phyloP scores from a whole-genome alignment of 2,113 vertebrate species.

The Halcyon senegalensis region DNA sequence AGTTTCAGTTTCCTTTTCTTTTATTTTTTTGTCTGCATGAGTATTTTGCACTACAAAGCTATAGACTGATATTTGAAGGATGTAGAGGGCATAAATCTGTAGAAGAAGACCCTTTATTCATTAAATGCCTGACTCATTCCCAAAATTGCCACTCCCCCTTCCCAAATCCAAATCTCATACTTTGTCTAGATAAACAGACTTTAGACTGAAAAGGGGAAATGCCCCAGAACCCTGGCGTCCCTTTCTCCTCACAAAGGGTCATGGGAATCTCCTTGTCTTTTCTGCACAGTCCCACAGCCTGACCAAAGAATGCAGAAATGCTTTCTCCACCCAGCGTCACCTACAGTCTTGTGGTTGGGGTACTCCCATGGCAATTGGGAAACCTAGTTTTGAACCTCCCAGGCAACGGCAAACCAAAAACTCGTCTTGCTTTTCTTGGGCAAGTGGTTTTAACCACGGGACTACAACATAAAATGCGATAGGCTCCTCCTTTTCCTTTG shows the following conservation, averaged over 20 bases:
- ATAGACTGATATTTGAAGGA: not conserved
- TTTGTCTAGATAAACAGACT: not conserved
- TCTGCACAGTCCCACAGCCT: not conserved
- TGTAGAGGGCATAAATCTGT: not conserved
- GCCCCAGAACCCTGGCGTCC: not conserved
- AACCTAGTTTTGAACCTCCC: slow-evolving; percentile 34
- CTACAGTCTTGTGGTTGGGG: slow-evolving; percentile 53
- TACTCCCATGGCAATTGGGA: slow-evolving; percentile 65
- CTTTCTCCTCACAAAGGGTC: slow-evolving; percentile 5
- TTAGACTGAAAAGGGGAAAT: not conserved
- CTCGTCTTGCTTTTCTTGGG: slow-evolving; percentile 48
- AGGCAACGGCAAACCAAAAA: slow-evolving; percentile 40
- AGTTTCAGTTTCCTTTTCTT: not conserved
- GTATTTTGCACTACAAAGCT: not conserved
- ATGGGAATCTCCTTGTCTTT: slow-evolving; percentile 27
- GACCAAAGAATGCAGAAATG: slow-evolving; percentile 59
- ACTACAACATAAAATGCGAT: slow-evolving; percentile 7
- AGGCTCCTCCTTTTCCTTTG: slow-evolving; percentile 56
- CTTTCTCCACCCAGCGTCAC: slow-evolving; percentile 63
- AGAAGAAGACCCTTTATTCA: not conserved
- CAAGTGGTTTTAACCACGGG: slow-evolving; percentile 49
- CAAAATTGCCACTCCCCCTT: not conserved
- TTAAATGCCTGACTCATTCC: not conserved
- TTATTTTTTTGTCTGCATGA: not conserved
- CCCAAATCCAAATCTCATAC: not conserved